Evolutionary conservation across 2,888 invertebrate genomes (phyloP).

Genomic region (Lysandra bellargus): DNA sequence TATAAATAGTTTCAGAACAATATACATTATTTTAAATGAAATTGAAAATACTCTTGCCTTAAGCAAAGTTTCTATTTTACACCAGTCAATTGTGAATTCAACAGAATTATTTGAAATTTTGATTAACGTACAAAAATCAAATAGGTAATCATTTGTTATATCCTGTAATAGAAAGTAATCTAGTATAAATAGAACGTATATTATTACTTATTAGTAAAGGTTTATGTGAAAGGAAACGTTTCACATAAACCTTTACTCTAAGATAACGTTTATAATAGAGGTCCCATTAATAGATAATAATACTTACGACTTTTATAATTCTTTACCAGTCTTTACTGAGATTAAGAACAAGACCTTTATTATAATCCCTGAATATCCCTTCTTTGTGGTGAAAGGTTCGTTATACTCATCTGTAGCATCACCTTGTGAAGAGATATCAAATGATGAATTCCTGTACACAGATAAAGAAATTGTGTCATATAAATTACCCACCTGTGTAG

Average conservation of each 20-base stretch:
- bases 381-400: slow-evolving; percentile 39
- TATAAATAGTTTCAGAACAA: slow-evolving; percentile 33
- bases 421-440: slow-evolving; percentile 35
- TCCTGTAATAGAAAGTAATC: slow-evolving; percentile 34
- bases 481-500: slow-evolving; percentile 24
- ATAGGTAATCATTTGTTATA: slow-evolving; percentile 37
- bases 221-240: slow-evolving; percentile 38
- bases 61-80: slow-evolving; percentile 33
- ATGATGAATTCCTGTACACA: slow-evolving; percentile 34
- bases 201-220: slow-evolving; percentile 35
- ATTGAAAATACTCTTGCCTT: slow-evolving; percentile 35
- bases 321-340: slow-evolving; percentile 34
- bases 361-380: slow-evolving; percentile 40
- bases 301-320: slow-evolving; percentile 37
- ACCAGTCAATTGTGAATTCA: slow-evolving; percentile 27
- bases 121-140: slow-evolving; percentile 31
- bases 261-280: slow-evolving; percentile 40
- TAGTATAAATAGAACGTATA: slow-evolving; percentile 39
- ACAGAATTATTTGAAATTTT: slow-evolving; percentile 30
- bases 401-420: slow-evolving; percentile 36
- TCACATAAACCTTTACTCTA: no score
- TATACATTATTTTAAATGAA: slow-evolving; percentile 33
- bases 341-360: slow-evolving; percentile 33
- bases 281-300: slow-evolving; percentile 36
- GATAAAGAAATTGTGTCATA: slow-evolving; percentile 37